phyloP scores from a whole-genome alignment of 2,797 vertebrate genomes.

The Mycteria americana region DNA sequence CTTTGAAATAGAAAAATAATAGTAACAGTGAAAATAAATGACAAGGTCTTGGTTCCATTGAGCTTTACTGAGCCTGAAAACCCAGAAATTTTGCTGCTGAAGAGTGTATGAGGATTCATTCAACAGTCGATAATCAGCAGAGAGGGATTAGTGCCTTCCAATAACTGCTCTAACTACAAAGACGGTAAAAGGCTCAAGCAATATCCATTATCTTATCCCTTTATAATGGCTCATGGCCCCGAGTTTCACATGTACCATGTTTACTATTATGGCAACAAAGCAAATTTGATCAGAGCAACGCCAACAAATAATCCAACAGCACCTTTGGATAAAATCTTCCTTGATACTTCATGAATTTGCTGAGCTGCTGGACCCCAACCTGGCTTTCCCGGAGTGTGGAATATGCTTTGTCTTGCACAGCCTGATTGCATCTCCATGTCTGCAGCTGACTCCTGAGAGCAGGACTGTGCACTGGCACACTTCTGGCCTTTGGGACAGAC shows the following conservation, averaged over 20 bases:
- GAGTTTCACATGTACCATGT: background rate
- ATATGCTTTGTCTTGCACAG: background rate
- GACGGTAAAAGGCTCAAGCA: conserved; percentile 23
- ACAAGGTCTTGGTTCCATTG: conserved; percentile 16
- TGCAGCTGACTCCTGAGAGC: background rate
- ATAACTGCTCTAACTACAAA: conserved; percentile 2
- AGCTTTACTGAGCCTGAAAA: conserved; percentile 45
- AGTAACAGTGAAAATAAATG: conserved; percentile 42
- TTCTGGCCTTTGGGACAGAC: background rate
- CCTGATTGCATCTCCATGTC: background rate
- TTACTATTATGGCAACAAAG: background rate
- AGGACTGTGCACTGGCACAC: background rate
- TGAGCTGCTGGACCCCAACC: background rate
- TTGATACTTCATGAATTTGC: background rate
- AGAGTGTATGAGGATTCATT: background rate
- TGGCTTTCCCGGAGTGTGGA: background rate
- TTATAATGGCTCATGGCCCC: background rate
- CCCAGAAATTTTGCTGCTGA: background rate
- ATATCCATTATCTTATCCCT: conserved; percentile 5
- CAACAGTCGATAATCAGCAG: background rate
- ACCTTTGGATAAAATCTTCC: background rate
- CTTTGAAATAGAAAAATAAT: conserved; percentile 50
- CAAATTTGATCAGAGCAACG: background rate
- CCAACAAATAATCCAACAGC: background rate
- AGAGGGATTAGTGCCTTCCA: conserved; percentile 43